Conservation (phyloP, 2,113 vertebrate genomes). For the Cygnus atratus region DNA sequence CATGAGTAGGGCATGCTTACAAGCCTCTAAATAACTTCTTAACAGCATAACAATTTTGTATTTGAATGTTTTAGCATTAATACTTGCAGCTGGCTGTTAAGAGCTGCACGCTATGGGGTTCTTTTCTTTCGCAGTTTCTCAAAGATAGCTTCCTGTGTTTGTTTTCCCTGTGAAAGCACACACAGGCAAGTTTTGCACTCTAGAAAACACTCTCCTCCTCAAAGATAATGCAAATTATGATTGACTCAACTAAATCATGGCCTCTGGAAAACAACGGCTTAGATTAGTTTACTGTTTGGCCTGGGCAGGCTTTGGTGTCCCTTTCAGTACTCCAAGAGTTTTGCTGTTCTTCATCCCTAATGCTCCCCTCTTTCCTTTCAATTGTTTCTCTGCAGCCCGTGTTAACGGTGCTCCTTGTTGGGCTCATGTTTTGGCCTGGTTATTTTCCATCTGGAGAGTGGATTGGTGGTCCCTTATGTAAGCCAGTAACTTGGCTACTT, state of each 20-base stretch:
- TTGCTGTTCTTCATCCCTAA: neutral
- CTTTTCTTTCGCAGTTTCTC: neutral
- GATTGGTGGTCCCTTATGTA: neutral
- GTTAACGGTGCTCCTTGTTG: neutral
- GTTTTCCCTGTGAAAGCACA: neutral
- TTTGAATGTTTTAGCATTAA: slow-evolving; percentile 1
- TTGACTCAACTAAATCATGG: neutral
- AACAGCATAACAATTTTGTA: neutral
- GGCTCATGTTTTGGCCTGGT: neutral
- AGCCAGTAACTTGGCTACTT: neutral
- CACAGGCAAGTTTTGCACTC: neutral
- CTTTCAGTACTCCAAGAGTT: neutral
- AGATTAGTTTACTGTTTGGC: neutral
- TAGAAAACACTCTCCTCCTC: neutral
- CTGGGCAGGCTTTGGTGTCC: neutral
- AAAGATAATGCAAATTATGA: neutral
- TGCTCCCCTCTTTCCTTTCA: neutral
- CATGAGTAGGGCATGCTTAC: neutral
- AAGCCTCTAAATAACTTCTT: slow-evolving; percentile 22
- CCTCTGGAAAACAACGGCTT: neutral
- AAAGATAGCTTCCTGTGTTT: neutral
- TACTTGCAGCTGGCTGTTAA: neutral
- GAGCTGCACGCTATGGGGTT: neutral
- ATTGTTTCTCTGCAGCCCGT: neutral
- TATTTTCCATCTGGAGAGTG: neutral